A percentile compares a stretch with the other conserved stretches of the same genome.
phyloP scores from a whole-genome alignment of 2,113 vertebrate species.

The Ophiodon elongatus region DNA sequence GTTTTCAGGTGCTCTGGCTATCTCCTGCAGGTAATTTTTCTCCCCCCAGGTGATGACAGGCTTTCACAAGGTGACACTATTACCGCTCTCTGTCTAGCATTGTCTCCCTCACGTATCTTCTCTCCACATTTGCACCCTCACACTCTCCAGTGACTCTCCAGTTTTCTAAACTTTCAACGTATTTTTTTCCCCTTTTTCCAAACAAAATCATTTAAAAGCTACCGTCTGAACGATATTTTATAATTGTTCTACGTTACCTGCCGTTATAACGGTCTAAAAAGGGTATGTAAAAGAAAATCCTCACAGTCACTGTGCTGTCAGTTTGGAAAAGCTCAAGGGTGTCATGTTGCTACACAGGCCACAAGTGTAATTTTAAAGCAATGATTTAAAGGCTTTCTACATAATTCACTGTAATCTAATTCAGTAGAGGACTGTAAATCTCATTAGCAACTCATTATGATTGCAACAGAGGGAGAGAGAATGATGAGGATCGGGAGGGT shows the following conservation, averaged over 20 bases:
- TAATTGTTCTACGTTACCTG: not conserved
- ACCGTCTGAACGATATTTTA: not conserved
- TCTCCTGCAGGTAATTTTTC: conserved; percentile 67
- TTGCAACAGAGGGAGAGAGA: not conserved
- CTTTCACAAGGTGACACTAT: conserved; percentile 73
- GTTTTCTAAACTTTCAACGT: conserved; percentile 27
- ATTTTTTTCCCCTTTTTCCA: conserved; percentile 13
- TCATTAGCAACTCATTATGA: conserved; percentile 57
- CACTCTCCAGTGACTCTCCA: conserved; percentile 11
- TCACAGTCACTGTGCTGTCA: not conserved
- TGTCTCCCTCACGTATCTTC: conserved; percentile 37
- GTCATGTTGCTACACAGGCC: conserved; percentile 36
- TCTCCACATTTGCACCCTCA: conserved; percentile 29
- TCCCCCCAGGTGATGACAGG: conserved; percentile 71
- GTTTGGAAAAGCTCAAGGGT: conserved; percentile 21
- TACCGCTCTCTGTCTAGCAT: conserved; percentile 61
- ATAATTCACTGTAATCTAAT: conserved; percentile 57
- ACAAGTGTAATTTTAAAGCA: conserved; percentile 45
- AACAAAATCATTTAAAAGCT: not conserved
- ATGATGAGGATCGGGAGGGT: not conserved
- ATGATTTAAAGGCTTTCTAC: conserved; percentile 55
- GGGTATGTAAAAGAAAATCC: conserved; percentile 22
- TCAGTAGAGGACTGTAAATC: conserved; percentile 37
- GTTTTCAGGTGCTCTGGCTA: conserved; percentile 53
- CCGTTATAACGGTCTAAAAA: not conserved